phyloP scores from a whole-genome alignment of 2,113 vertebrate species.

The Vidua macroura region DNA sequence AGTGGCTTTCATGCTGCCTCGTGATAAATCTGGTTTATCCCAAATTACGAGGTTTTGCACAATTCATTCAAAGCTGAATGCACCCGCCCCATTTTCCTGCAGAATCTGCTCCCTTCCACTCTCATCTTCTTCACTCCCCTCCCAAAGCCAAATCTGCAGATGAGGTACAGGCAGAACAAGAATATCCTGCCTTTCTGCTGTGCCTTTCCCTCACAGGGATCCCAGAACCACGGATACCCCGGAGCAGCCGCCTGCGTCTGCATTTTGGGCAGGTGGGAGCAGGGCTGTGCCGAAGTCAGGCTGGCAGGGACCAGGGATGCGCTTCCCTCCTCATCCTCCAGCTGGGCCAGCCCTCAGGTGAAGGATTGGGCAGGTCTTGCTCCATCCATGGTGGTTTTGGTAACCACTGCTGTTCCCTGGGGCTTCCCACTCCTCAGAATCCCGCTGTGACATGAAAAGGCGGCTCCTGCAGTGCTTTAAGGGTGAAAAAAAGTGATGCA shows the following conservation, averaged over 20 bases:
- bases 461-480: background rate
- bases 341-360: background rate
- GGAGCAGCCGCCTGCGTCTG: background rate
- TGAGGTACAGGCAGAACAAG: background rate
- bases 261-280: background rate
- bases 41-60: background rate
- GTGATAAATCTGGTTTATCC: background rate
- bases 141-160: background rate
- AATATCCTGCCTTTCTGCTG: background rate
- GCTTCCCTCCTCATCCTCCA: background rate
- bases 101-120: background rate
- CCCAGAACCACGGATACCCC: background rate
- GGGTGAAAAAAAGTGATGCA: background rate
- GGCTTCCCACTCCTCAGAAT: background rate
- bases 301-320: background rate
- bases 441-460: rapidly evolving
- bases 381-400: background rate
- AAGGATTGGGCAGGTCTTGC: background rate
- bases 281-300: background rate
- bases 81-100: background rate
- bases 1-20: background rate
- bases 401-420: background rate
- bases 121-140: background rate
- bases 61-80: background rate
- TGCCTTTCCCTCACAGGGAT: background rate